A percentile compares a stretch with the other conserved stretches of the same genome.
phyloP scores from a whole-genome alignment of 2,888 invertebrate species.

The Portevinia maculata region DNA sequence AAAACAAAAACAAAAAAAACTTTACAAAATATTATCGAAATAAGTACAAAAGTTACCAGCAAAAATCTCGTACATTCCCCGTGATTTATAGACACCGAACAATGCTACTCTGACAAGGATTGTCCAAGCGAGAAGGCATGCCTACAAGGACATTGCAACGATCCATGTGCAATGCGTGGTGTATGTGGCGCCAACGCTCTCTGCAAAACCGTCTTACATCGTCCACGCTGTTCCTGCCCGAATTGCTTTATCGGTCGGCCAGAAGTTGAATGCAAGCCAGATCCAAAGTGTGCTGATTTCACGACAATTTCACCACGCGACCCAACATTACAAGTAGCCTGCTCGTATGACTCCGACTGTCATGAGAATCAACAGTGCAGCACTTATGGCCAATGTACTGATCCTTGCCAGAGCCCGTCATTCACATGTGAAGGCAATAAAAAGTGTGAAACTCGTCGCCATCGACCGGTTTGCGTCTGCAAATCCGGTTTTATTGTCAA shows the following conservation, averaged over 20 bases:
- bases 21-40: slow-evolving; percentile 63
- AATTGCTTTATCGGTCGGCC: slow-evolving; percentile 94
- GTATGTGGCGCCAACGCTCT: slow-evolving; percentile 95
- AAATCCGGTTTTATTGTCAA: slow-evolving; percentile 94
- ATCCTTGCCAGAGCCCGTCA: slow-evolving; percentile 89
- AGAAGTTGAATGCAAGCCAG: slow-evolving; percentile 89
- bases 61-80: slow-evolving; percentile 71
- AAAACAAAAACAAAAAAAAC: slow-evolving; percentile 51
- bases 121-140: slow-evolving; percentile 96
- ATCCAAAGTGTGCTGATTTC: slow-evolving; percentile 88
- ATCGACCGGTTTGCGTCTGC: slow-evolving; percentile 93
- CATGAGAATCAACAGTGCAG: slow-evolving; percentile 90
- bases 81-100: slow-evolving; percentile 86
- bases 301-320: slow-evolving; percentile 85
- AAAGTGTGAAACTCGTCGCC: slow-evolving; percentile 93
- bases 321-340: slow-evolving; percentile 84
- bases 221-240: slow-evolving; percentile 93
- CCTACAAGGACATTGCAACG: slow-evolving; percentile 94
- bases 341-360: slow-evolving; percentile 88
- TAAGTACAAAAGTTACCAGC: slow-evolving; percentile 71
- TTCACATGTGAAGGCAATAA: slow-evolving; percentile 91
- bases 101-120: slow-evolving; percentile 95
- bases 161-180: slow-evolving; percentile 94
- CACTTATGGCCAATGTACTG: slow-evolving; percentile 88
- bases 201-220: slow-evolving; percentile 92